These are phyloP conservation scores for Drosophila eugracilis DNA, from an alignment of 1,140 invertebrate species.

Conservation along the genomic window DNA sequence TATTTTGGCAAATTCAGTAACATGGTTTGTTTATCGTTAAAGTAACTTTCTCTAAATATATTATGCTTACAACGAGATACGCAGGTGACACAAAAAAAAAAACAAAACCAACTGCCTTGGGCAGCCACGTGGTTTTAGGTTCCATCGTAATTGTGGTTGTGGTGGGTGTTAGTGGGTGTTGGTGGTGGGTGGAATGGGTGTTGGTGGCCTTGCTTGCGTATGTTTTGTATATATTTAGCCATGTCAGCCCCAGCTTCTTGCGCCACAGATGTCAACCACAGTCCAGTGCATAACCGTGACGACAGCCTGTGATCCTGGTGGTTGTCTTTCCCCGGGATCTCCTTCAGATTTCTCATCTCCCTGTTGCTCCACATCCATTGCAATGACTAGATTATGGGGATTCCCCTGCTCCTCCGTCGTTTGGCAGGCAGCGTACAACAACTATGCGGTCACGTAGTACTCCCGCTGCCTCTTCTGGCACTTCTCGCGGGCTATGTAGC, in stretches of 20 bases:
- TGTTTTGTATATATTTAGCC: not conserved
- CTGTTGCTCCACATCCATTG: slow-evolving; percentile 5
- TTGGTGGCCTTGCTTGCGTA: slow-evolving; percentile 41
- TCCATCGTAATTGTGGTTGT: slow-evolving; percentile 15
- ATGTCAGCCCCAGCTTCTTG: slow-evolving; percentile 66
- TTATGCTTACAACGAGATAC: slow-evolving; percentile 46
- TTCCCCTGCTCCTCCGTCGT: slow-evolving; percentile 9
- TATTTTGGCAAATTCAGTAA: slow-evolving; percentile 63
- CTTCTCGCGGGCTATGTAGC: slow-evolving; percentile 92
- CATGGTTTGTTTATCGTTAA: slow-evolving; percentile 39
- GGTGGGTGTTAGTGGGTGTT: slow-evolving; percentile 15
- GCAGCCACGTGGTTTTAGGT: slow-evolving; percentile 16
- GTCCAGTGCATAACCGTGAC: slow-evolving; percentile 65
- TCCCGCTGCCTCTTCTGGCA: slow-evolving; percentile 89
- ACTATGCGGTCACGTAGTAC: slow-evolving; percentile 89
- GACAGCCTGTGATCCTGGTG: slow-evolving; percentile 8
- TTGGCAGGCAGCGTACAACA: slow-evolving; percentile 69
- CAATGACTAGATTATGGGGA: slow-evolving; percentile 6
- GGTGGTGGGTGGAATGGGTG: slow-evolving; percentile 33
- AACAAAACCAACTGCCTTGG: slow-evolving; percentile 40
- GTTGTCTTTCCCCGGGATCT: not conserved
- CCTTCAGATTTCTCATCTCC: not conserved
- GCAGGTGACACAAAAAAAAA: slow-evolving; percentile 40
- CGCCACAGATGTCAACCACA: slow-evolving; percentile 63
- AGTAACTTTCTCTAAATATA: slow-evolving; percentile 45